Evolutionary conservation across 2,888 invertebrate species (phyloP), one percentile per base, ranked within the genome.

Genomic region (Eupsilia transversa): DNA sequence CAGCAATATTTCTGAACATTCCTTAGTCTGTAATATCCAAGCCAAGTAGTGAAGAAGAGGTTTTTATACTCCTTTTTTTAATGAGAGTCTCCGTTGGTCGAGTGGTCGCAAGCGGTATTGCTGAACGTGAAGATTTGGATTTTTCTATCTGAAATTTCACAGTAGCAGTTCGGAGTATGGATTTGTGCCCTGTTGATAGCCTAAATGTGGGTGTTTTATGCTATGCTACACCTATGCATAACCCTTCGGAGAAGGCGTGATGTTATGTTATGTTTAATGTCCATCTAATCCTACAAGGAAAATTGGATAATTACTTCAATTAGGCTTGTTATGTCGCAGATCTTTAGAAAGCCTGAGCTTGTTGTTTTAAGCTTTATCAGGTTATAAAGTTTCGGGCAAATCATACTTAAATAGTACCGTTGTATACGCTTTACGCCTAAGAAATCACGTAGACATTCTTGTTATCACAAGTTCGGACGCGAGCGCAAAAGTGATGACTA

Each of bases 381-480:
- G 17, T 27, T n/a, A 49, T 43, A 27, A 10, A 59, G 20, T 20
- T 74, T 49, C 80, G 17, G 30, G 41, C 74, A 74, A 80, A 65
- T 60, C n/a, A 27, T 54, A 17, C 33, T 1, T n/a, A 57, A 3
- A 10, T 6, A 49, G 20, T 46, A 41, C 60, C 72, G 72, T 79
- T 76, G 61, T 23, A 38, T 17, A 61, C 17, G 17, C 35, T 76
- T 71, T 49, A 78, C 82, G 63, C 63, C 7, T 41, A 38, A 54
- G 33, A 75, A 76, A 76, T 76, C 79, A 76, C 79, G 76, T 81
- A 79, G 68, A 59, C 82, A 61, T 66, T 64, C 10, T 52, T 46
- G n/a, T 17, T 57, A 46, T 64, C 76, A 43, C 27, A 30, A 64
- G 27, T 74, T 74, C 27, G 27, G 67, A 59, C 30, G n/a, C 27